A percentile compares a stretch with the other conserved stretches of the same genome.
These are phyloP conservation scores for Ibycter americanus DNA, from an alignment of 2,797 vertebrate genomes.

Conservation along the genomic window DNA sequence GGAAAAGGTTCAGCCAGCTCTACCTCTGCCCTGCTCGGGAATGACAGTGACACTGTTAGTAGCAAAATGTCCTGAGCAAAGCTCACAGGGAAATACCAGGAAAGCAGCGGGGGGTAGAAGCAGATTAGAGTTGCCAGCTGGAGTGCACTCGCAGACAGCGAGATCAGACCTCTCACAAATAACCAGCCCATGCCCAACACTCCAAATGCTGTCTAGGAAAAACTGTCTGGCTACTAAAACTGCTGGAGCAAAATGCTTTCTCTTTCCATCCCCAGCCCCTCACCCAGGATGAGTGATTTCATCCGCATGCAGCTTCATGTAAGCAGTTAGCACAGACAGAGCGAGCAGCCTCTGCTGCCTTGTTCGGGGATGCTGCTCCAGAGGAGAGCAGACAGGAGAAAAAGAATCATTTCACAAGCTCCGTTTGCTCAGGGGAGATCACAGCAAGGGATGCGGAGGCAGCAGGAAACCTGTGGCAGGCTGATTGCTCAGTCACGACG, in stretches of 20 bases:
- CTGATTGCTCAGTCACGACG: not conserved
- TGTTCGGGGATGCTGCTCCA: fast-evolving
- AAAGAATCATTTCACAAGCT: fast-evolving
- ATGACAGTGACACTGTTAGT: fast-evolving
- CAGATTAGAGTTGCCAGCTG: not conserved
- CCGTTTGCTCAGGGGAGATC: not conserved
- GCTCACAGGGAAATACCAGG: not conserved
- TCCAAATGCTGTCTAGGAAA: not conserved
- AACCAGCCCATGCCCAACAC: not conserved
- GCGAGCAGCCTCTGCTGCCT: fast-evolving
- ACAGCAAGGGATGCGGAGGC: not conserved
- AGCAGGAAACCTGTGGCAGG: not conserved
- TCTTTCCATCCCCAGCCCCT: not conserved
- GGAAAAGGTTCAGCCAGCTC: not conserved
- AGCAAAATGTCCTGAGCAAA: not conserved
- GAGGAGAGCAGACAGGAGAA: not conserved
- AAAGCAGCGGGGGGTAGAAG: not conserved
- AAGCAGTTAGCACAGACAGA: not conserved
- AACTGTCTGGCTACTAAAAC: not conserved
- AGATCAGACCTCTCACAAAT: not conserved
- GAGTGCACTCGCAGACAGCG: not conserved
- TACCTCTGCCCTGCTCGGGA: not conserved
- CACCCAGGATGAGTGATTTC: not conserved
- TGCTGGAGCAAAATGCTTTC: not conserved
- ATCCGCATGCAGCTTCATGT: fast-evolving